A percentile compares a stretch with the other conserved stretches of the same genome.
These are phyloP conservation scores for Hydrozoanthus tunicans DNA, from an alignment of 64 coral and sea anemone genomes.

Conservation along the genomic window DNA sequence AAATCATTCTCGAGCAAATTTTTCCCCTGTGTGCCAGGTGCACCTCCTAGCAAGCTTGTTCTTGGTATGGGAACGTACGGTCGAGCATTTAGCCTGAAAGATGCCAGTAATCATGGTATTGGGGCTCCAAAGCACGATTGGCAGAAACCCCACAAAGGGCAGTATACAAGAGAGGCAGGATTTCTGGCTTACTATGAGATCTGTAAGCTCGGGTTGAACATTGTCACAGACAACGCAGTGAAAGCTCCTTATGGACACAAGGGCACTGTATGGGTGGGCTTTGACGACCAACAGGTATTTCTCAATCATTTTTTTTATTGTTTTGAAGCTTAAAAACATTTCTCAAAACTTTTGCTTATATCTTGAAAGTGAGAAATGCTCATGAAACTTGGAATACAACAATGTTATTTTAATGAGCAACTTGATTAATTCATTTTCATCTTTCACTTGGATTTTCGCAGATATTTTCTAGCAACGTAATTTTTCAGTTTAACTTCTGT, in stretches of 20 bases:
- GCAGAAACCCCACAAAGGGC: background rate
- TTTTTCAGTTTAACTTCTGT: too few species aligned
- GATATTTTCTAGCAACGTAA: too few species aligned
- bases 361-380: too few species aligned
- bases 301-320: background rate
- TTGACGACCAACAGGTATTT: background rate
- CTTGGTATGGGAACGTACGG: constrained; percentile 11
- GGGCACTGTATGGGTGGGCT: constrained; percentile 3
- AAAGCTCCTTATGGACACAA: constrained; percentile 12
- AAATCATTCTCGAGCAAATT: too few species aligned
- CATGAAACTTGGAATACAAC: too few species aligned
- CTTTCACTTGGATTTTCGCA: too few species aligned
- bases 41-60: background rate
- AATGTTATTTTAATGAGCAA: too few species aligned
- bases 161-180: background rate
- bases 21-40: background rate
- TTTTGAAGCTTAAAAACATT: too few species aligned
- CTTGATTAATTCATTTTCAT: too few species aligned
- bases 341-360: too few species aligned
- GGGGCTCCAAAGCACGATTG: constrained; percentile 10
- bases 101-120: background rate
- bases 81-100: background rate
- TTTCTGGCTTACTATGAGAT: background rate
- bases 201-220: constrained; percentile 13
- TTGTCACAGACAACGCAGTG: background rate